A percentile compares a stretch with the other conserved stretches of the same genome.
phyloP scores from a whole-genome alignment of 2,113 vertebrate species.

The Peromyscus leucopus region DNA sequence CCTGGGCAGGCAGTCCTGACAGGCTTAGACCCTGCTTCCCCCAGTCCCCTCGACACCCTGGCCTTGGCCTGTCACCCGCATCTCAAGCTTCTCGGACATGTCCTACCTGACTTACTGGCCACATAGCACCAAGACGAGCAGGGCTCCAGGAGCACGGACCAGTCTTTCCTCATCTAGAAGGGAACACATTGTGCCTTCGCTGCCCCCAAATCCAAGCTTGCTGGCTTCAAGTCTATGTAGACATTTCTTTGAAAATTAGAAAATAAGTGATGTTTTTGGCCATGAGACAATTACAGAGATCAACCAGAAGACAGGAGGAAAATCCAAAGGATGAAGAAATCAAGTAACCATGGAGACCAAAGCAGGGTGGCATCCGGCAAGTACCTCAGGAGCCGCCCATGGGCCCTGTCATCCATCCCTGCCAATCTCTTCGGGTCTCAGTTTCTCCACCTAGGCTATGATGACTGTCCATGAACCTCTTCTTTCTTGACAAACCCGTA shows the following conservation, averaged over 20 bases:
- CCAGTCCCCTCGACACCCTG: rapidly evolving
- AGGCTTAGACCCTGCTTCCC: not conserved
- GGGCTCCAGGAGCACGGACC: not conserved
- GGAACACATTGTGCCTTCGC: not conserved
- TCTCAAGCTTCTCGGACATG: not conserved
- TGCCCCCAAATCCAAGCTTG: not conserved
- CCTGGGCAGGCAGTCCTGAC: not conserved
- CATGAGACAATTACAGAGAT: not conserved
- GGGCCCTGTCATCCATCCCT: not conserved
- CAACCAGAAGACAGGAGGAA: not conserved
- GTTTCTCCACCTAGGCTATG: not conserved
- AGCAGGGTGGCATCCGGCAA: rapidly evolving
- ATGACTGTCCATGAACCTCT: not conserved
- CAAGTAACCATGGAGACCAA: rapidly evolving
- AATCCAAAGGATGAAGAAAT: not conserved
- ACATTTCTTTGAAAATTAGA: not conserved
- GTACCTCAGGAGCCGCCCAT: not conserved
- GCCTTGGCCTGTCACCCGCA: not conserved
- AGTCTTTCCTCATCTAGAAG: not conserved
- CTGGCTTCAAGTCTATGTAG: not conserved
- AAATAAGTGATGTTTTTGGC: not conserved
- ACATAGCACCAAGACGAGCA: not conserved
- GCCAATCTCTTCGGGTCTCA: not conserved
- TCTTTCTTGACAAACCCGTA: not conserved
- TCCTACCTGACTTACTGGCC: not conserved